Evolutionary conservation across 2,888 invertebrate genomes (phyloP).

Genomic region (Diarsia rubi): DNA sequence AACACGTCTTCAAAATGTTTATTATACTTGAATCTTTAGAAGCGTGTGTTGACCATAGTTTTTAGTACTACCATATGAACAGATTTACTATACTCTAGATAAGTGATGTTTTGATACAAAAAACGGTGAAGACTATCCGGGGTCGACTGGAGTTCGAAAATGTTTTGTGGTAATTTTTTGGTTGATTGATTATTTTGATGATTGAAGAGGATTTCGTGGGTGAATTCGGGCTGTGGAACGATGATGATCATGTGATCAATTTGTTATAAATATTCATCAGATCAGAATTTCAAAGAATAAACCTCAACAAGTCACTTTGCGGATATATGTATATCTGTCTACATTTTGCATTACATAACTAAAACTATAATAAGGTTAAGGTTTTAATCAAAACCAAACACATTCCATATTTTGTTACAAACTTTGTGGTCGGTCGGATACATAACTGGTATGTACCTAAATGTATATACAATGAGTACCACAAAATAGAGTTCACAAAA

Average conservation of each 20-base stretch:
- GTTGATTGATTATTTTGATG: slow-evolving; percentile 15
- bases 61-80: slow-evolving; percentile 21
- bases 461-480: background rate
- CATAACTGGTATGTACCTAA: background rate
- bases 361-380: background rate
- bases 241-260: too few relatives aligned
- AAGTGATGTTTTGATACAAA: slow-evolving; percentile 30
- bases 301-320: background rate
- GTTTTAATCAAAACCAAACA: slow-evolving; percentile 15
- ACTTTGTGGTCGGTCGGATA: background rate
- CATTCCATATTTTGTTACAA: background rate
- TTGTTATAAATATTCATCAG: background rate
- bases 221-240: too few relatives aligned
- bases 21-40: slow-evolving; percentile 24
- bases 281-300: background rate
- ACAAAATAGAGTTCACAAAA: background rate
- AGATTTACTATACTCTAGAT: slow-evolving; percentile 4
- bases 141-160: slow-evolving; percentile 30
- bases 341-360: too few relatives aligned
- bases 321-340: background rate
- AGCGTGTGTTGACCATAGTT: slow-evolving; percentile 30
- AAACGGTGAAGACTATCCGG: slow-evolving; percentile 17
- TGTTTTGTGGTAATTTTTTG: slow-evolving; percentile 19
- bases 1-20: slow-evolving; percentile 38
- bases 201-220: background rate